Conservation (phyloP, 1,140 invertebrate genomes). For the Metaphire vulgaris region DNA sequence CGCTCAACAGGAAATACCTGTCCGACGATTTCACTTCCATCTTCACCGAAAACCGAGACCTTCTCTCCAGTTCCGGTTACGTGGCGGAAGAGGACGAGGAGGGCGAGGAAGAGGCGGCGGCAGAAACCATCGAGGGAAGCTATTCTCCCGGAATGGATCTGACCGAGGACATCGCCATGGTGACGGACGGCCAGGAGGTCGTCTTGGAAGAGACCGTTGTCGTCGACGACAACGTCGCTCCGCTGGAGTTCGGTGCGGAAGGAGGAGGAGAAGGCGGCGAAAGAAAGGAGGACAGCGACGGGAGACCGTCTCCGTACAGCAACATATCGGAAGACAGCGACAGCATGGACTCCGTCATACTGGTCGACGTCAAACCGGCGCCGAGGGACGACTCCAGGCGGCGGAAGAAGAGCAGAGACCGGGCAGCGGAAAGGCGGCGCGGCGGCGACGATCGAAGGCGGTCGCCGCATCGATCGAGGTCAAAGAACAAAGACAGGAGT, state of each 20-base stretch:
- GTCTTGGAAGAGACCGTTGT: neutral
- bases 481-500: too few relatives aligned
- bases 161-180: conserved; percentile 18
- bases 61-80: conserved; percentile 9
- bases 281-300: neutral
- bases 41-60: conserved; percentile 44
- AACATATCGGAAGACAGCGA: conserved; percentile 16
- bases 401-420: too few relatives aligned
- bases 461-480: too few relatives aligned
- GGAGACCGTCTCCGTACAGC: conserved; percentile 9
- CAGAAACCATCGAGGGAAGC: conserved; percentile 28
- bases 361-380: conserved; percentile 9
- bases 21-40: conserved; percentile 53
- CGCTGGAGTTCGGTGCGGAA: neutral
- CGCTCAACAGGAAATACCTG: conserved; percentile 43
- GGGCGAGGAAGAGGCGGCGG: conserved; percentile 31
- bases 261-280: neutral
- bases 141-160: conserved; percentile 9
- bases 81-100: conserved; percentile 27
- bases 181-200: conserved; percentile 29
- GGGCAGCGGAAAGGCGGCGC: too few relatives aligned
- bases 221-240: neutral
- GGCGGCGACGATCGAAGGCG: neutral
- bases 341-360: conserved; percentile 7
- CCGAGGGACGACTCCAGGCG: too few relatives aligned